Base-by-base conservation (phyloP, 2,113 vertebrate species). In the Limanda limanda region DNA sequence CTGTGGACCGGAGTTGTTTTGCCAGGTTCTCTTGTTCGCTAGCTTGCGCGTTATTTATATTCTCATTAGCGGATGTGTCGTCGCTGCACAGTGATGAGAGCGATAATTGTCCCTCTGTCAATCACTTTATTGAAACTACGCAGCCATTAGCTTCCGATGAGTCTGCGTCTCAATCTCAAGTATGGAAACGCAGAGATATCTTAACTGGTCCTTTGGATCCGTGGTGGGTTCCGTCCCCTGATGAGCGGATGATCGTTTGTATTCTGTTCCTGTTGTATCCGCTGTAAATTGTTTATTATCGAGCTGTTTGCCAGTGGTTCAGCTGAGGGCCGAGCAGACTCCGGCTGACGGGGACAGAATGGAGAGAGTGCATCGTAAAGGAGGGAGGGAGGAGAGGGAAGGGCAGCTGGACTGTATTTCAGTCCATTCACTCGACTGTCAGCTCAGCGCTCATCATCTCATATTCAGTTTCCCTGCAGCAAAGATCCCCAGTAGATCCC, bases 391-490 rank as follows among this genome's bases (percentile, higher is more conserved):
- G 4, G 7, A 17, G 6, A 15, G 52, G n/a, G 59, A 64, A 73
- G 68, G 78, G 70, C 40, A 77, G 64, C 68, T 68, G 79, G 75
- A 67, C 56, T 56, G 69, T 20, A 71, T 81, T 78, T 81, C 52
- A 64, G 68, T 81, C 55, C 40, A 68, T 85, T 85, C 75, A 76
- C 68, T 67, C 35, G n/a, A 81, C 73, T 84, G 74, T 76, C 77
- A 70, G 60, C 74, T 71, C 24, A 3, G 66, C 23, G 62, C 82
- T 83, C 64, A 85, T 85, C 74, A 88, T 73, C 59, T 71, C 71
- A 76, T 62, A 69, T 85, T 76, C 74, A 76, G 76, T 74, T 78
- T 74, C 59, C 1, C 7, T 10, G 27, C 68, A 40, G 58, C 51
- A 51, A 1, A 51, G 47, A 5, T 20, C 47, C 3, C 2, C 18